Conservation (phyloP, 1,140 invertebrate species). For the Trachymyrmex cornetzi region DNA sequence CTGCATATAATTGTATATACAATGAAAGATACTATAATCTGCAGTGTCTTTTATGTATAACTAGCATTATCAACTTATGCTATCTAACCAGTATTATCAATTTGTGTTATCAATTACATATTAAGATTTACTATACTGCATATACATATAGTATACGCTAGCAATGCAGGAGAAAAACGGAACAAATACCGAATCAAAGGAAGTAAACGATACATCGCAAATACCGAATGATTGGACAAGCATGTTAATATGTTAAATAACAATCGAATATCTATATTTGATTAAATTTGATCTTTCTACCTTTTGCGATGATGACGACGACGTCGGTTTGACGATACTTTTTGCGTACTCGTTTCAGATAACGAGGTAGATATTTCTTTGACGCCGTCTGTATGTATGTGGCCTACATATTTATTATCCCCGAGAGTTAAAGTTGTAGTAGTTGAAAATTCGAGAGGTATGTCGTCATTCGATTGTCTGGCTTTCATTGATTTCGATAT, state of each 20-base stretch:
- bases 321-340: conserved; percentile 66
- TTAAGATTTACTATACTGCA: background rate
- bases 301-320: conserved; percentile 79
- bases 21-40: background rate
- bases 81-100: background rate
- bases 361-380: conserved; percentile 55
- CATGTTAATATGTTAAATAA: background rate
- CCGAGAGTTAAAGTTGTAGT: conserved; percentile 50
- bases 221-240: background rate
- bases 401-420: conserved; percentile 37
- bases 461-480: conserved; percentile 57
- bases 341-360: conserved; percentile 63
- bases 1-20: background rate
- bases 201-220: background rate
- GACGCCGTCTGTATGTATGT: conserved; percentile 19
- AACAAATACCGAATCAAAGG: background rate
- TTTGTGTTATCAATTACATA: background rate
- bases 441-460: conserved; percentile 57
- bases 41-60: background rate
- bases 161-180: background rate
- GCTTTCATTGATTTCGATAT: conserved; percentile 49
- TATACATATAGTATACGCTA: background rate
- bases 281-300: conserved; percentile 62
- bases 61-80: background rate
- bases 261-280: no score